A percentile compares a stretch with the other conserved stretches of the same genome.
phyloP scores from a whole-genome alignment of 2,797 vertebrate species.

The Microctenopoma stevenorrisi region DNA sequence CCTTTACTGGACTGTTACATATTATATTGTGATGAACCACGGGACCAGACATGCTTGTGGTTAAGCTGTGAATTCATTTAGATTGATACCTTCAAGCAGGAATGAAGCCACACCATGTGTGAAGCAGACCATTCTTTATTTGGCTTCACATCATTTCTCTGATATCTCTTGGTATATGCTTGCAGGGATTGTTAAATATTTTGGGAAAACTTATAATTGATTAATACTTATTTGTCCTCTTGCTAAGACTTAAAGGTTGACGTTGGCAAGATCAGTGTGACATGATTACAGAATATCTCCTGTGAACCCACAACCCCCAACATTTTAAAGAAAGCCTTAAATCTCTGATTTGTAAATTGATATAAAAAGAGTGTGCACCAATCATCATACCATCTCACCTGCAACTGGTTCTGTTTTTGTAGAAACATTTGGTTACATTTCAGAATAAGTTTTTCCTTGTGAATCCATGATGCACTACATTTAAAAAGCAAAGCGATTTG shows the following conservation, averaged over 20 bases:
- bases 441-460: too few relatives aligned
- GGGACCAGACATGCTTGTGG: conserved; percentile 25
- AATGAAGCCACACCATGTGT: conserved; percentile 33
- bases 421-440: too few relatives aligned
- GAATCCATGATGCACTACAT: too few relatives aligned
- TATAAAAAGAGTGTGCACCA: too few relatives aligned
- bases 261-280: background rate
- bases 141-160: background rate
- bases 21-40: conserved; percentile 55
- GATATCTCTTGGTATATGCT: background rate
- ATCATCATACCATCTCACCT: too few relatives aligned
- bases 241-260: background rate
- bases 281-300: background rate
- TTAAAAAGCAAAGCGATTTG: too few relatives aligned
- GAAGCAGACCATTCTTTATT: conserved; percentile 13
- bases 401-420: too few relatives aligned
- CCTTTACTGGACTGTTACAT: conserved; percentile 60
- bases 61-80: conserved; percentile 44
- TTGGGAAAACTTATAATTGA: too few relatives aligned
- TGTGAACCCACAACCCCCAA: background rate
- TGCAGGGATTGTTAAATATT: background rate
- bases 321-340: background rate
- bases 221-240: background rate
- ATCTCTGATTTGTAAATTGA: too few relatives aligned
- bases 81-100: conserved; percentile 47